Percentiles rank a stretch among this genome's conserved stretches.
Evolutionary conservation across 2,113 vertebrate genomes (phyloP).

Genomic region (Prietella phreatophila): DNA sequence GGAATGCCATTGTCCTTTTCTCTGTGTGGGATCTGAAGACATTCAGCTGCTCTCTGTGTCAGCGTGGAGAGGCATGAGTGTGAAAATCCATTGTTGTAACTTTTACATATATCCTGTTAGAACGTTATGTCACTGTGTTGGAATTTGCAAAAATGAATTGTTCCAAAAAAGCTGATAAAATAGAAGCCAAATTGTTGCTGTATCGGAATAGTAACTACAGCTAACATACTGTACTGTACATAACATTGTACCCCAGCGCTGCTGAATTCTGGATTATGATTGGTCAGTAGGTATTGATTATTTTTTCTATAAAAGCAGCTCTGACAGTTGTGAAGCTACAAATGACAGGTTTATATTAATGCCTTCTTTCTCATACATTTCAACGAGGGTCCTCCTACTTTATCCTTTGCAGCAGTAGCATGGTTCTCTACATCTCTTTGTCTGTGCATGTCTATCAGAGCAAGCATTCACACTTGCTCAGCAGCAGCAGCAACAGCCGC

Average conservation of each 20-base stretch:
- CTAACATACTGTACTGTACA: background rate
- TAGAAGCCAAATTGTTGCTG: background rate
- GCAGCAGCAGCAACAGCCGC: too few relatives aligned
- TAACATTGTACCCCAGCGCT: background rate
- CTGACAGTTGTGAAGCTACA: background rate
- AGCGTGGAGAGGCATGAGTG: background rate
- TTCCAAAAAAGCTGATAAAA: background rate
- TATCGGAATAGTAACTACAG: background rate
- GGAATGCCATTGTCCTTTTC: slow-evolving; percentile 53
- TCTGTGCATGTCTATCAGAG: too few relatives aligned
- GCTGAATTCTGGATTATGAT: background rate
- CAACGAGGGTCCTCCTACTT: too few relatives aligned
- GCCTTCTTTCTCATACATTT: background rate
- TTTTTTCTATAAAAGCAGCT: background rate
- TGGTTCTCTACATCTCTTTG: too few relatives aligned
- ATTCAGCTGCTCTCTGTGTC: slow-evolving; percentile 20
- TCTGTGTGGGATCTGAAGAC: slow-evolving; percentile 34
- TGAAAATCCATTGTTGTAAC: slow-evolving; percentile 22
- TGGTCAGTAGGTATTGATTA: background rate
- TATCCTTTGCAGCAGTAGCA: too few relatives aligned
- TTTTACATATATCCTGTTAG: slow-evolving; percentile 42
- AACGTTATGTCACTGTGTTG: background rate
- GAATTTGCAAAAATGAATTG: slow-evolving; percentile 6
- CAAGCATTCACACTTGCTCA: too few relatives aligned
- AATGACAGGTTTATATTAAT: background rate